Evolutionary conservation across 2,113 vertebrate genomes (phyloP).

Genomic region (Pampusana beccarii): DNA sequence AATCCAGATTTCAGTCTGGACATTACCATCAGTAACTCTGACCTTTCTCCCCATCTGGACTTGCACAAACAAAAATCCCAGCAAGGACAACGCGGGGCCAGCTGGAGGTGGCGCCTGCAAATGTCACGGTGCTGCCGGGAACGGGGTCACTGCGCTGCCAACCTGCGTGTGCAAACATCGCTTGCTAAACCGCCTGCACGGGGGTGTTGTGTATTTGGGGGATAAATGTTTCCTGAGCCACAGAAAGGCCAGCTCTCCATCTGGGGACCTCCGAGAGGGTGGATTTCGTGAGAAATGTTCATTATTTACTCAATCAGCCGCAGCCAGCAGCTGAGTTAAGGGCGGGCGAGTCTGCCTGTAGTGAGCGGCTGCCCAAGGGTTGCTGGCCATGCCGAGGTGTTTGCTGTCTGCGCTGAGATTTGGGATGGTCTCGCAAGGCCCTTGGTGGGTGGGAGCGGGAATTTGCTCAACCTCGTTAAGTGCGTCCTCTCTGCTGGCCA

Average conservation of each 20-base stretch:
- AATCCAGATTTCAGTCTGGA: not conserved
- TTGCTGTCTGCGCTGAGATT: not conserved
- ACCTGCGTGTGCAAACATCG: not conserved
- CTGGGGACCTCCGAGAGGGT: not conserved
- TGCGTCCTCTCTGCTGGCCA: not conserved
- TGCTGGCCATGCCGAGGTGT: not conserved
- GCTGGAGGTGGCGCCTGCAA: not conserved
- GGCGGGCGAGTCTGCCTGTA: not conserved
- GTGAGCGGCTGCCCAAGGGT: not conserved
- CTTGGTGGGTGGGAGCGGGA: constrained; percentile 44
- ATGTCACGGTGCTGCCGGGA: not conserved
- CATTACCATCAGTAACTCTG: not conserved
- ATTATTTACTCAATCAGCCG: not conserved
- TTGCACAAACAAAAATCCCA: not conserved
- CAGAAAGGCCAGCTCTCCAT: not conserved
- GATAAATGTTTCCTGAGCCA: not conserved
- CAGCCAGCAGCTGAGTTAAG: constrained; percentile 53
- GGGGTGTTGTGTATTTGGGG: not conserved
- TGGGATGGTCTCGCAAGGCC: not conserved
- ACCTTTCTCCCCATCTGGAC: not conserved
- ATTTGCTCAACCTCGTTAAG: rapidly evolving
- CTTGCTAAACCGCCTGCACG: not conserved
- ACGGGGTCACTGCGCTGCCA: not conserved
- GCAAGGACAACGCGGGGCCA: not conserved
- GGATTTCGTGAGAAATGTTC: not conserved